Percentiles rank a stretch among this genome's conserved stretches.
Evolutionary conservation across 2,797 vertebrate species (phyloP).

Genomic region (Pachyuromys duprasi): DNA sequence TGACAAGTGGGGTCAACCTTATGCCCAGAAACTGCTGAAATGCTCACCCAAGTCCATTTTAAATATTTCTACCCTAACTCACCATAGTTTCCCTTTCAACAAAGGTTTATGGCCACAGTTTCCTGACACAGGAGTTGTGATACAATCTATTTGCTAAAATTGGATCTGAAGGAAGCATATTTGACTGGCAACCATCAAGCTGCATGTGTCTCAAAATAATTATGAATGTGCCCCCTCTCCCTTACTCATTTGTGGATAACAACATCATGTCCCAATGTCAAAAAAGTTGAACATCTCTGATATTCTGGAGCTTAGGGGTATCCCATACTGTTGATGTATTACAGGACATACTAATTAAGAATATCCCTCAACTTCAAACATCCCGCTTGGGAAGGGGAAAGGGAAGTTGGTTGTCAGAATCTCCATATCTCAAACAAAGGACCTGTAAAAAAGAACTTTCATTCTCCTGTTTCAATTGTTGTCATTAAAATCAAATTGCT

Average conservation of each 20-base stretch:
- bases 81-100: neutral
- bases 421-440: slow-evolving; percentile 56
- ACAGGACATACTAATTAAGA: slow-evolving; percentile 56
- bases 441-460: neutral
- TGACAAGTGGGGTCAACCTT: too few species aligned
- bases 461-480: neutral
- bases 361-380: neutral
- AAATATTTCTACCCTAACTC: neutral
- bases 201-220: neutral
- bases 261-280: neutral
- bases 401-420: slow-evolving; percentile 23
- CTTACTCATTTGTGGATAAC: neutral
- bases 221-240: too few species aligned
- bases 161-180: neutral
- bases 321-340: neutral
- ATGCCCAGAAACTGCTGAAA: neutral
- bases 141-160: neutral
- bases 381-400: neutral
- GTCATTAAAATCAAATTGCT: slow-evolving; percentile 79
- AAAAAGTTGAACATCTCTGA: neutral
- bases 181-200: neutral
- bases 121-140: neutral
- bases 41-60: neutral
- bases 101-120: neutral
- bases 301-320: neutral